Percentiles rank a stretch among this genome's conserved stretches.
Conservation (phyloP, 2,888 invertebrate genomes). For the Linhomoeus sp. region DNA sequence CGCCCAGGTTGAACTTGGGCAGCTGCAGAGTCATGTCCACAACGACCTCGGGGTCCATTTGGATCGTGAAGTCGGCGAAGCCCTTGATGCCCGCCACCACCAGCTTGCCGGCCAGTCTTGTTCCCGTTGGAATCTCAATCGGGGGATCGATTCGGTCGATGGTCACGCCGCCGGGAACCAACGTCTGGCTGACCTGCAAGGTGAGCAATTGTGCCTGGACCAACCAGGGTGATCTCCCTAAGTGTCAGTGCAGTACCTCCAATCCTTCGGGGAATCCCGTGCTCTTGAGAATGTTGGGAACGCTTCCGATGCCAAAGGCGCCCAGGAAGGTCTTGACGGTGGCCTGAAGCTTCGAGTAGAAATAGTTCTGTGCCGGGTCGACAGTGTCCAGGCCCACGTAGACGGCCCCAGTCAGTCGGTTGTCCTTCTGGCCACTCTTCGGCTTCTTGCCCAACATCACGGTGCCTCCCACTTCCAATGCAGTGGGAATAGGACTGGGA, state of each 20-base stretch:
- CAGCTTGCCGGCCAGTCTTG: background rate
- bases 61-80: background rate
- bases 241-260: background rate
- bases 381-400: background rate
- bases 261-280: background rate
- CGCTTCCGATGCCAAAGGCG: background rate
- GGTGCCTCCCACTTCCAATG: background rate
- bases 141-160: too few relatives aligned
- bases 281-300: background rate
- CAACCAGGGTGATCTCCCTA: too few relatives aligned
- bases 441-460: background rate
- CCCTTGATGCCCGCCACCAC: background rate
- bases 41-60: background rate
- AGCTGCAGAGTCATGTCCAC: too few relatives aligned
- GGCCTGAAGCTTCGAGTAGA: background rate
- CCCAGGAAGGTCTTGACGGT: background rate
- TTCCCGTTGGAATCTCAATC: too few relatives aligned
- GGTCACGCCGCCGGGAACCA: too few relatives aligned
- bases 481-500: background rate
- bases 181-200: too few relatives aligned
- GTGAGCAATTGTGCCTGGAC: background rate
- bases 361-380: background rate
- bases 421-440: too few relatives aligned
- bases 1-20: background rate
- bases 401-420: background rate